Conservation (phyloP, 2,888 invertebrate species). For the Latrodectus hesperus region DNA sequence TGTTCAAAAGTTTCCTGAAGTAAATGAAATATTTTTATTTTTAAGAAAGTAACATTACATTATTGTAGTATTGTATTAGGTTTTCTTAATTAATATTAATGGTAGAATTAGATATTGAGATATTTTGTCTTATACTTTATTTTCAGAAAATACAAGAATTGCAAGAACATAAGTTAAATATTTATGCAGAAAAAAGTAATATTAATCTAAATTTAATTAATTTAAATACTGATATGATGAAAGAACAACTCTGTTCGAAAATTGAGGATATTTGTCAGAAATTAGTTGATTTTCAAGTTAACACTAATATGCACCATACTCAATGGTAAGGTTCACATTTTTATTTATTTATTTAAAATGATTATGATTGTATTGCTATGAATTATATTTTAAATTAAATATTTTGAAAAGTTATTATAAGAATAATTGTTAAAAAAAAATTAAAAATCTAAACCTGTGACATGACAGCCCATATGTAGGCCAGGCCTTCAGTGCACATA, state of each 20-base stretch:
- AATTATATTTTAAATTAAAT: no score
- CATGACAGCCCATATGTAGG: no score
- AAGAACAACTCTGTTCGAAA: constrained; percentile 49
- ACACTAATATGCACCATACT: constrained; percentile 47
- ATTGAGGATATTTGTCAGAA: constrained; percentile 54
- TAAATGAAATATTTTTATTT: neutral
- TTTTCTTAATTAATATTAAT: neutral
- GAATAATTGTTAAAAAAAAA: no score
- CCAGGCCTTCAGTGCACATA: no score
- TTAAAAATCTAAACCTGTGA: no score
- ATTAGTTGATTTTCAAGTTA: constrained; percentile 45
- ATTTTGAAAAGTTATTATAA: no score
- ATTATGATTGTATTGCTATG: no score
- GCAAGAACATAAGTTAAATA: constrained; percentile 21
- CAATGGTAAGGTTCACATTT: constrained; percentile 34
- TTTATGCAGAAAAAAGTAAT: constrained; percentile 47
- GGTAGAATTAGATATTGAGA: no score
- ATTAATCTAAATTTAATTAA: constrained; percentile 53
- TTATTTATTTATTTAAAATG: neutral
- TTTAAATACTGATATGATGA: constrained; percentile 52
- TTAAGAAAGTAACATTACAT: no score
- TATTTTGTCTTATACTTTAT: neutral
- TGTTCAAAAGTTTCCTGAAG: constrained; percentile 47
- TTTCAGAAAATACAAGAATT: constrained; percentile 60
- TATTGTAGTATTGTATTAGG: neutral